Conservation (phyloP, 2,888 invertebrate species). For the Sphaerophoria rueppellii region DNA sequence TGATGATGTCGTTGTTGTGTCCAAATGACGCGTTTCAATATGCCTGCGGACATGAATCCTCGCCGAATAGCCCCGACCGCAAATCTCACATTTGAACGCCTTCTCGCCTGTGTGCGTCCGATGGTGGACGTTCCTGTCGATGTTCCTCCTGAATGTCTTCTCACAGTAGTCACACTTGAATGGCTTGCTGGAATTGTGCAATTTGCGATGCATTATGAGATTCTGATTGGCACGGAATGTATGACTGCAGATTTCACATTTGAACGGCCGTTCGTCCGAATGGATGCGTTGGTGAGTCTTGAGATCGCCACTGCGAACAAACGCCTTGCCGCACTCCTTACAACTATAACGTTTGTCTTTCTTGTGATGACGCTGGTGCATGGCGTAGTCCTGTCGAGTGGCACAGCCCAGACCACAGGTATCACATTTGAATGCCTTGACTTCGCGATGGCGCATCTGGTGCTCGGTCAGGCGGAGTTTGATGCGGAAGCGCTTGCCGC, state of each 20-base stretch:
- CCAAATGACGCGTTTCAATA: conserved; percentile 78
- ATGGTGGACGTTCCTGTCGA: conserved; percentile 80
- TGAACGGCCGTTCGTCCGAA: conserved; percentile 79
- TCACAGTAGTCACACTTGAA: conserved; percentile 80
- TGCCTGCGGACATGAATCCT: conserved; percentile 79
- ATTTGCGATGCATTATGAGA: conserved; percentile 79
- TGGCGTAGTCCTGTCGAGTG: conserved; percentile 78
- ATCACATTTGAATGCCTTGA: conserved; percentile 80
- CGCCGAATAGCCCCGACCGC: conserved; percentile 79
- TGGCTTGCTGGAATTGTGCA: conserved; percentile 78
- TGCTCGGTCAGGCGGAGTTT: conserved; percentile 80
- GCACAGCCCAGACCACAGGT: conserved; percentile 77
- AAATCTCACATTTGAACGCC: conserved; percentile 78
- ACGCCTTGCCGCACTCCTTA: conserved; percentile 78
- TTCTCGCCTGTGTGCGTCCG: conserved; percentile 80
- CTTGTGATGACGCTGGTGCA: conserved; percentile 80
- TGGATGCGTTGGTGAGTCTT: conserved; percentile 79
- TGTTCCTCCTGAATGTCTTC: conserved; percentile 79
- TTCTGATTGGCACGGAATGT: conserved; percentile 80
- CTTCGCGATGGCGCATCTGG: conserved; percentile 78
- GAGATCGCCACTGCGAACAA: conserved; percentile 79
- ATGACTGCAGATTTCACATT: conserved; percentile 79
- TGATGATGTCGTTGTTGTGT: neutral
- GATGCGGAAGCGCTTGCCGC: conserved; percentile 78
- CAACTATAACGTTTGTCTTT: conserved; percentile 80